Evolutionary conservation across 2,888 invertebrate species (phyloP).

Genomic region (Tenthredo mesomela): DNA sequence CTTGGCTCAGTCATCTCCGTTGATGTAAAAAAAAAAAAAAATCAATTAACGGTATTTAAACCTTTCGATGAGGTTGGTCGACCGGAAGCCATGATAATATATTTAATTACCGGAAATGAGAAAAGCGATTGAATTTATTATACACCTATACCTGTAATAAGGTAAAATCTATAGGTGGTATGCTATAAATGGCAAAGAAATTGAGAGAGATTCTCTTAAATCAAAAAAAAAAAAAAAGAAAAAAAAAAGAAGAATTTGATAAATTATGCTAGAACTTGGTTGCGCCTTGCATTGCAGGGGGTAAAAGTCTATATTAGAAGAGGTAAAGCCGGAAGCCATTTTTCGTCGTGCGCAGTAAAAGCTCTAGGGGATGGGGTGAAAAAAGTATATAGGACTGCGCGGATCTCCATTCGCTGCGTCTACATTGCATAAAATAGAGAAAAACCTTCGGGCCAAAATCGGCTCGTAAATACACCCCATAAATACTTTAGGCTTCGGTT

Average conservation of each 20-base stretch:
- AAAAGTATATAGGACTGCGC: neutral
- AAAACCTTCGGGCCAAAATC: neutral
- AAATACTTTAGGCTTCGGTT: slow-evolving; percentile 26
- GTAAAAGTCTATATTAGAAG: neutral
- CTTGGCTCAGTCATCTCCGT: neutral
- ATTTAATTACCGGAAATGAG: neutral
- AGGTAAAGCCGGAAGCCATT: slow-evolving; percentile 14
- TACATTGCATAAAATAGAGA: slow-evolving; percentile 28
- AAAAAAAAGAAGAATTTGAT: neutral
- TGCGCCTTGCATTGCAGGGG: neutral
- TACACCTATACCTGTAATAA: neutral
- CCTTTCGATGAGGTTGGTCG: neutral
- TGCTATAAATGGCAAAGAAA: neutral
- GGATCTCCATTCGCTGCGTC: slow-evolving; percentile 8
- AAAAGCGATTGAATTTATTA: neutral
- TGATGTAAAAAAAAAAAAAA: neutral
- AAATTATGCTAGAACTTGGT: neutral
- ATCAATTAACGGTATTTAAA: neutral
- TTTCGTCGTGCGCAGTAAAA: slow-evolving; percentile 13
- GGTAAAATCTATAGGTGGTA: neutral
- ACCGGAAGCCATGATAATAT: neutral
- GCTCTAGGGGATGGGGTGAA: neutral
- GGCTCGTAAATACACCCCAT: slow-evolving; percentile 30
- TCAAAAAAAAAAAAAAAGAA: neutral
- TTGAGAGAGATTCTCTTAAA: neutral